Conservation (phyloP, 2,113 vertebrate species). For the Esox niger region DNA sequence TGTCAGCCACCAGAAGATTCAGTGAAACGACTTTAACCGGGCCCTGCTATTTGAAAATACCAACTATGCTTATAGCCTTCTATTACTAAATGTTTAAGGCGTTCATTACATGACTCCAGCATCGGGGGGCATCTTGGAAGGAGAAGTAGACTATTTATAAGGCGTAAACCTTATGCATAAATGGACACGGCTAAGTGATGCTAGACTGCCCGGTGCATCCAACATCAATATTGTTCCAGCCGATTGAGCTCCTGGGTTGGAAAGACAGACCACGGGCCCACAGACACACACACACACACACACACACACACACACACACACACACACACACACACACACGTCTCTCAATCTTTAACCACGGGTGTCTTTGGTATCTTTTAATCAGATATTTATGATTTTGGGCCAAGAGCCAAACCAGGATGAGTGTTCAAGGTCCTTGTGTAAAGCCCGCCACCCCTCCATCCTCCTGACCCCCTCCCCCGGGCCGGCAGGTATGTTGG, state of each 20-base stretch:
- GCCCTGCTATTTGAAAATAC: neutral
- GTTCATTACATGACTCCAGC: neutral
- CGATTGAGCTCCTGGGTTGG: conserved; percentile 57
- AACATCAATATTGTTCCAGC: conserved; percentile 70
- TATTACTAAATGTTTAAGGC: neutral
- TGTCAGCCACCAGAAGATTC: neutral
- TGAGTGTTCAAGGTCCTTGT: conserved; percentile 4
- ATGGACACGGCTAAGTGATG: conserved; percentile 56
- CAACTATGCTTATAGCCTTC: neutral
- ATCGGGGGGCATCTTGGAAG: neutral
- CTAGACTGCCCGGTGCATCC: conserved; percentile 43
- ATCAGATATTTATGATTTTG: conserved; percentile 54
- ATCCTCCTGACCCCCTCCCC: no score
- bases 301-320: no score
- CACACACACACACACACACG: conserved; percentile 9
- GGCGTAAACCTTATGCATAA: conserved; percentile 51
- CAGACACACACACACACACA: no score
- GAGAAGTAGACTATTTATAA: conserved; percentile 56
- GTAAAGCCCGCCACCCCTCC: conserved; percentile 21
- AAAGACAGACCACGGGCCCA: conserved; percentile 33
- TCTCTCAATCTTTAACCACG: conserved; percentile 30
- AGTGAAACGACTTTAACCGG: neutral
- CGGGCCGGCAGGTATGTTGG: no score
- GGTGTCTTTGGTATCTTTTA: conserved; percentile 59
- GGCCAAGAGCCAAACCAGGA: conserved; percentile 22